Evolutionary conservation across 2,888 invertebrate genomes (phyloP), one percentile per base, ranked within the genome.

Genomic region (Hyles lineata): DNA sequence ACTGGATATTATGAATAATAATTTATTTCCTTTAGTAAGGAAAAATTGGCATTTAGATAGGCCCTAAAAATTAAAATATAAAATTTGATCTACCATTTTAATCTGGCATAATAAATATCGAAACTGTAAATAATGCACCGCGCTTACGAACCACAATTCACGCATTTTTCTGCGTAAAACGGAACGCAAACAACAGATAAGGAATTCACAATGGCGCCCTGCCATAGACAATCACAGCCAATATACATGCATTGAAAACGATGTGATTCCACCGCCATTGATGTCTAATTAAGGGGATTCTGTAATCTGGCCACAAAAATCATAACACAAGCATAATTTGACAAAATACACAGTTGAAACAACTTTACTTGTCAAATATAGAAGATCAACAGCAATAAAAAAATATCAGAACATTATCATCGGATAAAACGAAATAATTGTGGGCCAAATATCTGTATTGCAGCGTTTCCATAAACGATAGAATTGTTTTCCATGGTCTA

Each of bases 201-300:
- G 23, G 9, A 52, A 29, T 70, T 43, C 60, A 15, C 60, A 25
- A 50, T 70, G 70, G 25, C 6, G 15, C n/a, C 70, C 61, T 25
- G 29, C 71, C 61, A 29, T 63, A 55, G 63, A 55, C 70, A 60
- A 70, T 55, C 76, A 55, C 55, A 87, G 90, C 92, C 92, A 90
- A 91, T 92, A 91, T 91, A 89, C 90, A 90, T 85, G 90, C 84
- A 78, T 85, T 84, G 89, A 85, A 87, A 87, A 77, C 74, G 76
- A 74, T 74, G 77, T 78, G 74, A 79, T 61, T 79, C 83, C 82
- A 80, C 81, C 80, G 81, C 83, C 83, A 78, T 76, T 60, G 52
- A n/a, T 62, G 35, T 35, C n/a, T n/a, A n/a, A 17, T 1, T 4
- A n/a, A 19, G 17, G n/a, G n/a, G 55, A 55, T n/a, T n/a, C 43